These are phyloP conservation scores for Corythornis madagascariensis DNA, from an alignment of 2,113 vertebrate species.

Conservation along the genomic window DNA sequence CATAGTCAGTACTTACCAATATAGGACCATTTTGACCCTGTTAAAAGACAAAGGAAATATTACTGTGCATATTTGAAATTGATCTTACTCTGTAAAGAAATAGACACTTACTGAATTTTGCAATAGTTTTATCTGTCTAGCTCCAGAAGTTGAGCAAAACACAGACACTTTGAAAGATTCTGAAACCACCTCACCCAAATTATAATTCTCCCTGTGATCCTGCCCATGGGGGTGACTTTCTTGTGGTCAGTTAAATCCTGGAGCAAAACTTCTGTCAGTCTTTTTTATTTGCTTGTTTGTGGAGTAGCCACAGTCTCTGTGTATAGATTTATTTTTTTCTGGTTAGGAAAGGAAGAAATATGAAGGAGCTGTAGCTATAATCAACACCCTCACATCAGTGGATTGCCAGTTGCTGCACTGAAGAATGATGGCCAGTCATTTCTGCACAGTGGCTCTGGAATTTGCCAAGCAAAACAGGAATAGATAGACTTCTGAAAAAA, in stretches of 20 bases:
- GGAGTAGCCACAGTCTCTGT: neutral
- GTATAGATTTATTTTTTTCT: neutral
- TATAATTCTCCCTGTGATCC: neutral
- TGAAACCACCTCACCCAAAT: neutral
- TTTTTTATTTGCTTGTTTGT: neutral
- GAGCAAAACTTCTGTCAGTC: neutral
- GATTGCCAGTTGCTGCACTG: neutral
- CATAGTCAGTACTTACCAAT: slow-evolving; percentile 80
- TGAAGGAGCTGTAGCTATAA: neutral
- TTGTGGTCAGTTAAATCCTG: neutral
- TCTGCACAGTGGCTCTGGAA: neutral
- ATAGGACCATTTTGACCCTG: slow-evolving; percentile 89
- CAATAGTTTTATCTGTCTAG: neutral
- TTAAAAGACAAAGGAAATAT: slow-evolving; percentile 65
- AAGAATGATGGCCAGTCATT: neutral
- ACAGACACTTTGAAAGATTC: neutral
- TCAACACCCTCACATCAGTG: neutral
- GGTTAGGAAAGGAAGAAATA: neutral
- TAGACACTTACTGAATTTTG: neutral
- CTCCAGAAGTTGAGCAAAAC: neutral
- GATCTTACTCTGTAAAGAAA: neutral
- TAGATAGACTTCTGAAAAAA: neutral
- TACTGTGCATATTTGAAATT: neutral
- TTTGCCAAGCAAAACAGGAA: neutral
- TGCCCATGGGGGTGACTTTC: neutral